Evolutionary conservation across 2,888 invertebrate genomes (phyloP), one percentile per base, ranked within the genome.

Genomic region (Xylocampa areola): DNA sequence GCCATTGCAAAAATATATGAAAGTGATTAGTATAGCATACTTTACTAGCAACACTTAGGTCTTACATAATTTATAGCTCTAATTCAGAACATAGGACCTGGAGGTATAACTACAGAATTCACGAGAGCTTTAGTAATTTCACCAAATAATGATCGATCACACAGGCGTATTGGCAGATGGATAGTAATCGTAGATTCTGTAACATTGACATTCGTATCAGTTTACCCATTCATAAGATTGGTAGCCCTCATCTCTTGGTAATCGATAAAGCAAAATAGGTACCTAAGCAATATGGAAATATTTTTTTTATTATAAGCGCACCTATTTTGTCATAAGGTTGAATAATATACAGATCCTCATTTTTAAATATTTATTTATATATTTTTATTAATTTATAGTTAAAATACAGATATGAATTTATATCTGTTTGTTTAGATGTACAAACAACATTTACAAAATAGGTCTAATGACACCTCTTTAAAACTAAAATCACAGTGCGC

Each of bases 401-500:
- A 55, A 14, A 17, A 4, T 23, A 57, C 29, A 39, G 2, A 17
- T n/a, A n/a, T n/a, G n/a, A 16, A 13, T 13, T 11, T 25, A n/a
- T 29, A 0, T 44, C 14, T 32, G 41, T 23, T 11, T 6, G 30
- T 23, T 21, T 4, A 32, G 19, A 62, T 32, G 27, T 57, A 62
- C 32, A 43, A 65, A 57, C 23, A 23, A 29, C 39, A 5, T 48
- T 19, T 21, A 21, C 1, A 6, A 39, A 39, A n/a, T 16, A 29
- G n/a, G 19, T 21, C 30, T 35, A 16, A 27, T 35, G 17, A 48
- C 36, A 33, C 39, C 30, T 13, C 64, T 71, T 74, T 59, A 35
- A 1, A 61, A 55, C 64, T 74, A 75, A 68, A 68, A 75, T 75
- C 74, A 75, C 74, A 75, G 73, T 73, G 67, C 43, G 76, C 73